These are phyloP conservation scores for Misgurnus anguillicaudatus DNA, from an alignment of 2,113 vertebrate species.

Conservation along the genomic window DNA sequence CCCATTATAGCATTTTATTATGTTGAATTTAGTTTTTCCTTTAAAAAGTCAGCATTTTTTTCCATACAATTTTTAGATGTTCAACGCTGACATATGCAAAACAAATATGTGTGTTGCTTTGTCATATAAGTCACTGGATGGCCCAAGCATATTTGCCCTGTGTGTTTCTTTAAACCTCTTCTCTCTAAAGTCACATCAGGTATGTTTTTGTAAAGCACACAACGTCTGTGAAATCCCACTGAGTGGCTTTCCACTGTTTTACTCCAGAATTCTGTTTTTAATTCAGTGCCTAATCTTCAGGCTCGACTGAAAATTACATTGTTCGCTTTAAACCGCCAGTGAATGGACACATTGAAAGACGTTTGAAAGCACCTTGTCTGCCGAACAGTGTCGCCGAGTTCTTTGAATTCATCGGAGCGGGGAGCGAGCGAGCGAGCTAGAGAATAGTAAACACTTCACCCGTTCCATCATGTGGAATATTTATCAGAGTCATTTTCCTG, in stretches of 20 bases:
- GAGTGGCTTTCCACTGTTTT: conserved; percentile 1
- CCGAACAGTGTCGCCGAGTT: conserved; percentile 22
- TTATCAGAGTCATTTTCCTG: conserved; percentile 39
- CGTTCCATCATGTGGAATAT: conserved; percentile 26
- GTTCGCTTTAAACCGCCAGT: conserved; percentile 45
- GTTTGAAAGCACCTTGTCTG: conserved; percentile 39
- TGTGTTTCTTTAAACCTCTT: conserved; percentile 15
- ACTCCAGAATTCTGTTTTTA: conserved; percentile 39
- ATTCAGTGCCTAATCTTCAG: conserved; percentile 51
- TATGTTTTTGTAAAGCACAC: conserved; percentile 5
- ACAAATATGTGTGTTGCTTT: background rate
- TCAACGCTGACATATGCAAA: background rate
- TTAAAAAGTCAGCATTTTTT: background rate
- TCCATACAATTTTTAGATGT: background rate
- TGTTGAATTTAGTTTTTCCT: background rate
- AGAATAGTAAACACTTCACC: conserved; percentile 38
- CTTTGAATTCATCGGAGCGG: conserved; percentile 43
- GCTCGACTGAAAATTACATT: conserved; percentile 44
- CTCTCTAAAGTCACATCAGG: background rate
- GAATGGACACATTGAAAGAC: conserved; percentile 42
- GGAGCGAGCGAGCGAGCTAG: conserved; percentile 20
- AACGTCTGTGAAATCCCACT: conserved; percentile 11
- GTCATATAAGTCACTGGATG: background rate
- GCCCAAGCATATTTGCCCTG: background rate
- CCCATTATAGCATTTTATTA: too few relatives aligned